Evolutionary conservation across 2,797 vertebrate species (phyloP).

Genomic region (Smutsia gigantea): DNA sequence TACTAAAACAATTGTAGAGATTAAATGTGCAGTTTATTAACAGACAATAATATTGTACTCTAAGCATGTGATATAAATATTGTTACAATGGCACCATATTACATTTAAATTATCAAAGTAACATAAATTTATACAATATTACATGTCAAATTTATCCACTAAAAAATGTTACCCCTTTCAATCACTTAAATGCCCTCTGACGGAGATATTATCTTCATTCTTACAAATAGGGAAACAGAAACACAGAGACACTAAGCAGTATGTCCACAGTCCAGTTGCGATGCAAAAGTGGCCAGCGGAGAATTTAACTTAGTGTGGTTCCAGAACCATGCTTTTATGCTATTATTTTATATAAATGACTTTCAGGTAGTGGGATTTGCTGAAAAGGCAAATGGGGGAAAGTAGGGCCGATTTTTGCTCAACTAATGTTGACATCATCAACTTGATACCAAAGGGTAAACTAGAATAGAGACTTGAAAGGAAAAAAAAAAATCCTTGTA

Average conservation of each 20-base stretch:
- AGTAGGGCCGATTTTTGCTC: conserved; percentile 18
- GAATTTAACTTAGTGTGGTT: neutral
- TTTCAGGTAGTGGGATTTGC: neutral
- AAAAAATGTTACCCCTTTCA: neutral
- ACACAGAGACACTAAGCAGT: neutral
- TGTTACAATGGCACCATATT: neutral
- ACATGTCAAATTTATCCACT: neutral
- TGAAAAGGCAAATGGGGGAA: conserved; percentile 13
- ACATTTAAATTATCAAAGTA: neutral
- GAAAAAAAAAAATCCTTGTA: neutral
- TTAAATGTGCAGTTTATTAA: neutral
- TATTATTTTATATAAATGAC: neutral
- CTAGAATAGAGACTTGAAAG: neutral
- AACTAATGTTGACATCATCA: neutral
- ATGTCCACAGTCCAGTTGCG: neutral
- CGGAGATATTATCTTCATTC: neutral
- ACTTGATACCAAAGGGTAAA: conserved; percentile 5
- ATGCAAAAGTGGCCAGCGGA: neutral
- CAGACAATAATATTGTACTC: neutral
- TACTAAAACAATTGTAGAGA: neutral
- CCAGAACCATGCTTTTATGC: neutral
- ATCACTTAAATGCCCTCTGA: neutral
- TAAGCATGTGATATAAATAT: neutral
- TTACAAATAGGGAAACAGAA: neutral
- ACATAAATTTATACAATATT: neutral